A percentile compares a stretch with the other conserved stretches of the same genome.
These are phyloP conservation scores for Pentamera pediparva DNA, from an alignment of 53 echinoderm and acorn worm species.

Conservation along the genomic window DNA sequence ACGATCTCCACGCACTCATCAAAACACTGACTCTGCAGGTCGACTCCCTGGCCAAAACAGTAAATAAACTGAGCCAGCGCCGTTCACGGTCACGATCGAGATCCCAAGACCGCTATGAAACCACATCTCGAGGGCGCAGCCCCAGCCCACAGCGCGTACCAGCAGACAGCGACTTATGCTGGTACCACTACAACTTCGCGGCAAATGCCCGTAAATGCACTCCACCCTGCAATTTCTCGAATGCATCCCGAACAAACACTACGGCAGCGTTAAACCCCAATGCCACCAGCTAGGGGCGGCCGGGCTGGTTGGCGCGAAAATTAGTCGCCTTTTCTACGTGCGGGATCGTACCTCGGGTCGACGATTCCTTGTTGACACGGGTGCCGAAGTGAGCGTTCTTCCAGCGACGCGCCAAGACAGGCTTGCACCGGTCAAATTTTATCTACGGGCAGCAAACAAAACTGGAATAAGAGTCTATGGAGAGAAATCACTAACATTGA, in stretches of 20 bases:
- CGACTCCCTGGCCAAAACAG: no score
- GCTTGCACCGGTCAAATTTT: neutral
- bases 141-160: no score
- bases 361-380: neutral
- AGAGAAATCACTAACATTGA: no score
- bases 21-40: no score
- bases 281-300: slow-evolving; percentile 44
- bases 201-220: slow-evolving; percentile 10
- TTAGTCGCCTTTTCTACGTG: slow-evolving; percentile 27
- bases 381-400: no score
- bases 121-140: neutral
- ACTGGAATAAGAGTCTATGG: slow-evolving; percentile 19
- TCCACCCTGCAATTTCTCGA: slow-evolving; percentile 25
- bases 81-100: neutral
- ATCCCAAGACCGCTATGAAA: neutral
- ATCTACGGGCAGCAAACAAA: slow-evolving; percentile 7
- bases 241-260: no score
- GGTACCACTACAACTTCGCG: neutral
- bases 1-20: no score
- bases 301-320: slow-evolving; percentile 2
- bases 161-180: no score
- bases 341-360: neutral
- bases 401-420: no score
- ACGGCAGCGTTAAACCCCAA: slow-evolving; percentile 20
- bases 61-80: no score